Percentiles rank a stretch among this genome's conserved stretches.
Evolutionary conservation across 2,113 vertebrate genomes (phyloP).

Genomic region (Hiodon tergisus): DNA sequence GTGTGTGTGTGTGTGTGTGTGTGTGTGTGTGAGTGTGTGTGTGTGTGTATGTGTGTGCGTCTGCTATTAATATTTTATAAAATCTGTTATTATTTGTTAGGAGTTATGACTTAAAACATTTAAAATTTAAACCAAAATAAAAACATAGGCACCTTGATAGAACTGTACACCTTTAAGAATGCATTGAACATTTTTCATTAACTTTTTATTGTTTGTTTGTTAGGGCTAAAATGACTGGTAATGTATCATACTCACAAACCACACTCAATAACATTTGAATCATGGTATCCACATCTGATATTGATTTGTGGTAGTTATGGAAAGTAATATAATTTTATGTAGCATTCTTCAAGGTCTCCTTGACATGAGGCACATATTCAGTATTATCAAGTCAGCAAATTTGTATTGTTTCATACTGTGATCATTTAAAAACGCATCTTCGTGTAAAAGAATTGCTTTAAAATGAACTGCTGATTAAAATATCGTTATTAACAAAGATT

Average conservation of each 20-base stretch:
- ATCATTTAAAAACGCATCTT: too few relatives aligned
- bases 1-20: too few relatives aligned
- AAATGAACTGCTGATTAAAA: too few relatives aligned
- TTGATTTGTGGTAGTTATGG: conserved; percentile 50
- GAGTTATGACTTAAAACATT: neutral
- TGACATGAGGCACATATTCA: conserved; percentile 22
- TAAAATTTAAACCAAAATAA: neutral
- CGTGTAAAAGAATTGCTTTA: too few relatives aligned
- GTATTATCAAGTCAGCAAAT: conserved; percentile 20
- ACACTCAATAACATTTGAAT: conserved; percentile 51
- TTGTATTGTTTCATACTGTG: conserved; percentile 3
- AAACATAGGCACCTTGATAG: neutral
- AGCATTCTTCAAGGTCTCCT: conserved; percentile 36
- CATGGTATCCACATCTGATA: conserved; percentile 41
- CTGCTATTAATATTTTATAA: neutral
- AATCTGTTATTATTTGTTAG: neutral
- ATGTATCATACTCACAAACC: conserved; percentile 35
- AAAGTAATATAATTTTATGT: conserved; percentile 52
- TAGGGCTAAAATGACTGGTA: conserved; percentile 16
- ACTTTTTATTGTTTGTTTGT: neutral
- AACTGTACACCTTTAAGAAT: neutral
- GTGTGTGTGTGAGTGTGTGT: neutral
- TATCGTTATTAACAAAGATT: too few relatives aligned
- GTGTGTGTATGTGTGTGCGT: neutral
- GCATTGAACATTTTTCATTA: conserved; percentile 6